Evolutionary conservation across 2,797 vertebrate genomes (phyloP), one percentile per base, ranked within the genome.

Genomic region (Thamnophis elegans): DNA sequence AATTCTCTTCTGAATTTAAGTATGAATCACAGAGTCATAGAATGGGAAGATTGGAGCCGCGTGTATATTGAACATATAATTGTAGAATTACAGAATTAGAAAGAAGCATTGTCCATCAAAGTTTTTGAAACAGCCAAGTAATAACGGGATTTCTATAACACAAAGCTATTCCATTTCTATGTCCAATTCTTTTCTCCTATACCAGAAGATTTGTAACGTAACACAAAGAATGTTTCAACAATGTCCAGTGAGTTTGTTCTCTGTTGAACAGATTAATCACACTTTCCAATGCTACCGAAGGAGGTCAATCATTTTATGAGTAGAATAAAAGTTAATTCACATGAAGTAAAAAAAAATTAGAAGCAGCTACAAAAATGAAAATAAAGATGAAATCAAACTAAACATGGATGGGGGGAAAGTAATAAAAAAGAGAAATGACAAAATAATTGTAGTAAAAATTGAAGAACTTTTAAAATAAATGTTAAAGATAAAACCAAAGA

Each of bases 341-440:
- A n/a, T 26, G 25, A 91, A 36, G 42, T 85, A 86, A 91, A 78
- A 55, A 73, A 10, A 73, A 55, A 26, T 13, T 65, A 65, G 58
- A 53, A 65, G 54, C 4, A 42, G 59, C 12, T 42, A 65, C 20
- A 91, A 68, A 16, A 68, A 68, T 73, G 22, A 87, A 87, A 87
- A 87, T 26, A 56, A 88, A 73, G 25, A 56, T 62, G 13, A 88
- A 73, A 28, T 65, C 4, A 55, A 85, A 28, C 42, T 54, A 53
- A 10, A 58, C 5, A 13, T 5, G 8, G 11, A 18, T 5, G 7
- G 18, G 26, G 25, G 1, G 1, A 1, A 4, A n/a, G 25, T n/a
- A 82, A 55, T 6, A 88, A 22, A 20, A n/a, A 28, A 4, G 26
- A 68, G 56, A 22, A 11, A 5, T 26, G 4, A 60, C 18, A 11